phyloP scores from a whole-genome alignment of 2,113 vertebrate species.

The Myiozetetes cayanensis region DNA sequence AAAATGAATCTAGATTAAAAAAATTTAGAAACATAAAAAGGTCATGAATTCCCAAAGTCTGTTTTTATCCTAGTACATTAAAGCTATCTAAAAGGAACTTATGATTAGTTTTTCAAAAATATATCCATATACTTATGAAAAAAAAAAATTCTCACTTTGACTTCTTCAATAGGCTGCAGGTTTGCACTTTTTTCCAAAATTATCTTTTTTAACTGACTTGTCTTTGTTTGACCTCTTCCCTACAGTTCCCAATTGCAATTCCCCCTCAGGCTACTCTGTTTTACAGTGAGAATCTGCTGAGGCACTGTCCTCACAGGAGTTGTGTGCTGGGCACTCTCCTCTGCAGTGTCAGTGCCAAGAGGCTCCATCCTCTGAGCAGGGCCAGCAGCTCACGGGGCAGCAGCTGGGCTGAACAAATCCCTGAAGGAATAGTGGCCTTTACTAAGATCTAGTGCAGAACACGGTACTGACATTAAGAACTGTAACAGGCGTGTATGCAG shows the following conservation, averaged over 20 bases:
- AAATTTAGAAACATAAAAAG: not conserved
- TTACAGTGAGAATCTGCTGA: not conserved
- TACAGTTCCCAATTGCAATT: not conserved
- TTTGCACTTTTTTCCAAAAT: not conserved
- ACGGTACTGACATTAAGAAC: not conserved
- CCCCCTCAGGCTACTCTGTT: not conserved
- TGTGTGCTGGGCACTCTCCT: not conserved
- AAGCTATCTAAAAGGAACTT: not conserved
- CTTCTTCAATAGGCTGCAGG: not conserved
- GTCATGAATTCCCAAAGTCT: not conserved
- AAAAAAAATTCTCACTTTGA: not conserved
- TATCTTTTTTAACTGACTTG: not conserved
- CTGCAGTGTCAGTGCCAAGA: not conserved
- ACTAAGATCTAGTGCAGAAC: not conserved
- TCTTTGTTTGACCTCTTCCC: not conserved
- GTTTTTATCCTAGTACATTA: not conserved
- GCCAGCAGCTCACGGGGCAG: not conserved
- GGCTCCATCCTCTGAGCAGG: not conserved
- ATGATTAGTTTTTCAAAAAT: not conserved
- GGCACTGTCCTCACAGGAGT: not conserved
- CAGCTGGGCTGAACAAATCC: not conserved
- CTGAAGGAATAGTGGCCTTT: not conserved
- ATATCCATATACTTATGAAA: not conserved
- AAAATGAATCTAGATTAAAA: not conserved
- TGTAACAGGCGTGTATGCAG: not conserved